These are phyloP conservation scores for Cryptocephalus primarius DNA, from an alignment of 2,888 invertebrate species.

Conservation along the genomic window DNA sequence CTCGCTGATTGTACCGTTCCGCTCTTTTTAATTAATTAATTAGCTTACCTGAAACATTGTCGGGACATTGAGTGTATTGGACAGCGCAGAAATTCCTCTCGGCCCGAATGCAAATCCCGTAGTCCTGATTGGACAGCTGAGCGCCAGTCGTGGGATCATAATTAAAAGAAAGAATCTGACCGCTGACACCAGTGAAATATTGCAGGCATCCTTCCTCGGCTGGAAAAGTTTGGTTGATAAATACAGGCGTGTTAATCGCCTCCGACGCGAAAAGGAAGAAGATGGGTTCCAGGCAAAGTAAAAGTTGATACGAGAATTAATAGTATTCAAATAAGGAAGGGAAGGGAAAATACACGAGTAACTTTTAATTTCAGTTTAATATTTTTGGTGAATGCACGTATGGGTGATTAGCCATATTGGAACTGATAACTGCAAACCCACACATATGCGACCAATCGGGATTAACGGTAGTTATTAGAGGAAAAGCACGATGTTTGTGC, in stretches of 20 bases:
- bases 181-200: constrained; percentile 69
- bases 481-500: too few relatives aligned
- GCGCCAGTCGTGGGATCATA: constrained; percentile 64
- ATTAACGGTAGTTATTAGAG: too few relatives aligned
- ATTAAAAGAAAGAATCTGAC: constrained; percentile 73
- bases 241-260: too few relatives aligned
- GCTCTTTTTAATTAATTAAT: neutral
- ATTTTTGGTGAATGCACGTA: too few relatives aligned
- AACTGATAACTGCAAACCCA: too few relatives aligned
- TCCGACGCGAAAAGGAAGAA: too few relatives aligned
- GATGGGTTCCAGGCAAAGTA: too few relatives aligned
- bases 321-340: neutral
- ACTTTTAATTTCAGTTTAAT: too few relatives aligned
- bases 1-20: neutral
- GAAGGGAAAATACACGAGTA: too few relatives aligned
- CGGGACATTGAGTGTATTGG: constrained; percentile 66
- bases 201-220: constrained; percentile 71
- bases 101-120: constrained; percentile 73
- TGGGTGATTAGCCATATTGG: too few relatives aligned
- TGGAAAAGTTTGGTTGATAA: constrained; percentile 23
- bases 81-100: constrained; percentile 82
- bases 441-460: too few relatives aligned
- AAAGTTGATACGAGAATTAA: too few relatives aligned
- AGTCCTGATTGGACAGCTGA: constrained; percentile 81
- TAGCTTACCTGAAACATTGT: constrained; percentile 25